Conservation (phyloP, 2,113 vertebrate species). For the Atlantisia rogersi region DNA sequence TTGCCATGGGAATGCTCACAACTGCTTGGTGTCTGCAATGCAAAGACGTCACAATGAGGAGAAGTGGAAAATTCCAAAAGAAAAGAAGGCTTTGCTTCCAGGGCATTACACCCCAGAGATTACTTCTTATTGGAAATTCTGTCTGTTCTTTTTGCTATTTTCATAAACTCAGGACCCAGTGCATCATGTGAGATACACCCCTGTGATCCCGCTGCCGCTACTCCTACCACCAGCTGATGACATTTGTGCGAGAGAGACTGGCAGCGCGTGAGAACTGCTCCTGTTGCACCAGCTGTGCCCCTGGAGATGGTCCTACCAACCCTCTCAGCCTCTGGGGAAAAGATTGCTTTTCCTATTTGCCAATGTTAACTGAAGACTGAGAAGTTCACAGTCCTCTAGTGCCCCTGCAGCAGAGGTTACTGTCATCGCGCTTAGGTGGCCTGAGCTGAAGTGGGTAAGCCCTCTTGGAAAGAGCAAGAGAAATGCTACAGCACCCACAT, state of each 20-base stretch:
- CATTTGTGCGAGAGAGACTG: neutral
- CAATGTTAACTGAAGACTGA: neutral
- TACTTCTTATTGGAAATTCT: conserved; percentile 24
- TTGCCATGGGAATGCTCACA: conserved; percentile 55
- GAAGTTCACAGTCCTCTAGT: neutral
- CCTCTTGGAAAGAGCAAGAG: neutral
- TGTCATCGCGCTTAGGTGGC: rapidly evolving
- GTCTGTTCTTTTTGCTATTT: conserved; percentile 20
- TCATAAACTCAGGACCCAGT: conserved; percentile 14
- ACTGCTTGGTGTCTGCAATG: conserved; percentile 24
- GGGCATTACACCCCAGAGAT: conserved; percentile 55
- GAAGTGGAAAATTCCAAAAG: conserved; percentile 61
- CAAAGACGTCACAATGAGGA: neutral
- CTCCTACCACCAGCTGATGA: conserved; percentile 17
- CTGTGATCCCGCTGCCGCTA: neutral
- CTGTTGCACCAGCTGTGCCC: neutral
- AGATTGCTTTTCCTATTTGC: neutral
- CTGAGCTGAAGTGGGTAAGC: neutral
- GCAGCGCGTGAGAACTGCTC: conserved; percentile 4
- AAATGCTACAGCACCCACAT: neutral
- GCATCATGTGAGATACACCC: neutral
- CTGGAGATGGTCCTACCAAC: neutral
- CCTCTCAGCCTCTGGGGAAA: neutral
- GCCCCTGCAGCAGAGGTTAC: neutral
- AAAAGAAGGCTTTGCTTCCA: conserved; percentile 25